These are phyloP conservation scores for Diadromus collaris DNA, from an alignment of 2,888 invertebrate species.

Conservation along the genomic window DNA sequence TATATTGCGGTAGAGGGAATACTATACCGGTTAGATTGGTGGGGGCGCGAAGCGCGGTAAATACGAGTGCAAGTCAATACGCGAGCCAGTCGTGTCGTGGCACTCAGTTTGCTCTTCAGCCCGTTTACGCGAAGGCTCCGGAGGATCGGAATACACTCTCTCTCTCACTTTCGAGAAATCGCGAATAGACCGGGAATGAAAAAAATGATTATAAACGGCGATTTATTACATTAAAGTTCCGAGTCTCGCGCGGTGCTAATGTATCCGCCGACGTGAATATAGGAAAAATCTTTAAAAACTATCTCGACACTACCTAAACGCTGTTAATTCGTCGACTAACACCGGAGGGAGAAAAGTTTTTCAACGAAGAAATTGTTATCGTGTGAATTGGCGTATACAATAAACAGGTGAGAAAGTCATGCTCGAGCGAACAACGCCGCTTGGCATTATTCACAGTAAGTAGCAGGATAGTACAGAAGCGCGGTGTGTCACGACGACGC, in stretches of 20 bases:
- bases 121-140: slow-evolving; percentile 15
- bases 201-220: neutral
- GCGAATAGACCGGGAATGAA: slow-evolving; percentile 5
- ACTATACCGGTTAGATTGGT: slow-evolving; percentile 51
- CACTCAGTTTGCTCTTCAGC: slow-evolving; percentile 35
- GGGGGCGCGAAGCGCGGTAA: slow-evolving; percentile 68
- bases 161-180: no score
- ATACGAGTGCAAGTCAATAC: slow-evolving; percentile 68
- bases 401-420: neutral
- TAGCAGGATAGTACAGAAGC: neutral
- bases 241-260: neutral
- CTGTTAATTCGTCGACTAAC: neutral
- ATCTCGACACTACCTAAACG: neutral
- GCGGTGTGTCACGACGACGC: neutral
- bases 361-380: neutral
- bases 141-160: neutral
- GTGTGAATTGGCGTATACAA: neutral
- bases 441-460: neutral
- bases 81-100: slow-evolving; percentile 67
- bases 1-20: neutral
- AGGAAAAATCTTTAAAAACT: neutral
- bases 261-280: neutral
- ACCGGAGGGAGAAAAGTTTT: neutral
- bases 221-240: neutral
- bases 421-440: neutral